These are phyloP conservation scores for Cephus rjabovi DNA, from an alignment of 2,888 invertebrate genomes.

Conservation along the genomic window DNA sequence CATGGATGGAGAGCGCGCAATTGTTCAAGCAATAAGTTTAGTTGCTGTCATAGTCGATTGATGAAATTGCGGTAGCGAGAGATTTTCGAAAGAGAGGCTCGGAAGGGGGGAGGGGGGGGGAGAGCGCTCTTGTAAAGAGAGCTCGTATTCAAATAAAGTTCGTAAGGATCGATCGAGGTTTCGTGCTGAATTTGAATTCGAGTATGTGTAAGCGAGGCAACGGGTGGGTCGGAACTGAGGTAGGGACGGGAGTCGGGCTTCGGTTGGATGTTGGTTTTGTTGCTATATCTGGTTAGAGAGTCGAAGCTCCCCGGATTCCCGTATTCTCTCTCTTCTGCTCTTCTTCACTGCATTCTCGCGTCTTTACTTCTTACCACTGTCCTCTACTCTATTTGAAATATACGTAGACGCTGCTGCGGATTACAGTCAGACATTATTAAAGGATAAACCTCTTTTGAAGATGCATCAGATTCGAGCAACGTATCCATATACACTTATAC, in stretches of 20 bases:
- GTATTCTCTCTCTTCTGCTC: slow-evolving; percentile 8
- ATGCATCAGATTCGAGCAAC: no score
- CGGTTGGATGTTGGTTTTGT: neutral
- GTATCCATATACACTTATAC: no score
- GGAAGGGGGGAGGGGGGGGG: no score
- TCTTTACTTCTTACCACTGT: slow-evolving; percentile 10
- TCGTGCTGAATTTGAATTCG: slow-evolving; percentile 12
- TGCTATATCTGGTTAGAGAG: neutral
- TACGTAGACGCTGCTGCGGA: no score
- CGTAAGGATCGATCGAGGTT: slow-evolving; percentile 7
- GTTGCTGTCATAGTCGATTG: no score
- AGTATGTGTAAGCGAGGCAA: slow-evolving; percentile 15
- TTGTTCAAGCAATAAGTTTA: no score
- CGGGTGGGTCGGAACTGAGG: neutral
- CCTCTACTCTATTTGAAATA: neutral
- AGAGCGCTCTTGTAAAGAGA: neutral
- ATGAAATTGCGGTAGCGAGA: no score
- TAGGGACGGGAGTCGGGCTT: neutral
- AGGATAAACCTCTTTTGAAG: no score
- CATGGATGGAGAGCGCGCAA: no score
- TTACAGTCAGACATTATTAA: no score
- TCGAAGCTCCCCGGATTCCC: slow-evolving; percentile 10
- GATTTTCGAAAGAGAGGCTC: no score
- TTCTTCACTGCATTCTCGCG: slow-evolving; percentile 5
- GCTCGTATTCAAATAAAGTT: slow-evolving; percentile 8